Base-by-base conservation (phyloP, 2,888 invertebrate genomes). In the Hartigia nigra region DNA sequence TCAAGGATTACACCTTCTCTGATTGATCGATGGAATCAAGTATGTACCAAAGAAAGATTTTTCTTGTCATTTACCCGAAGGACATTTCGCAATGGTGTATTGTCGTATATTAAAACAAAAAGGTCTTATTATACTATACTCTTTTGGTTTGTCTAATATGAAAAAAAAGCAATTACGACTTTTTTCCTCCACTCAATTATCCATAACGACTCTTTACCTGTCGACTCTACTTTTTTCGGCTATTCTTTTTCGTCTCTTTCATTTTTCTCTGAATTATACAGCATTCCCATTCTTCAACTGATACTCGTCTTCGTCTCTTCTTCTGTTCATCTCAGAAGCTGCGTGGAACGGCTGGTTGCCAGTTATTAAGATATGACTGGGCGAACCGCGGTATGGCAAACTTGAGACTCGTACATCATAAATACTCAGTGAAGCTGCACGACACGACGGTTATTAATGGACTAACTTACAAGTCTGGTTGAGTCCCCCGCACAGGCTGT, bases 361-460 rank as follows among this genome's bases (percentile, higher is more conserved):
- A 34, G 31, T 72, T 72, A 72, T 72, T 72, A 72, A 72, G 72
- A 72, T 72, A 72, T 34, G 72, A 72, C 72, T 31, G 31, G 34
- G 72, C 23, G 72, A 72, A 31, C 72, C 72, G 72, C 72, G 72
- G 72, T 23, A 72, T 34, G 72, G 34, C 31, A 72, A 72, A 72
- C 72, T 72, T 72, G 31, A 72, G 72, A 72, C 72, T 72, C 72
- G 72, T 72, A 72, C 34, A 34, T 72, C 72, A 72, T 72, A 72
- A 72, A 72, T 72, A 72, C 72, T 72, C 72, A 34, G 72, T 72
- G 72, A 72, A 72, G 72, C 72, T 34, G 72, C 72, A 34, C 72
- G 72, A 72, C 72, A 72, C 72, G 72, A 72, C 31, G 31, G 72
- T 72, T 72, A 72, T 72, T 72, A 72, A 72, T 72, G 72, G 72